These are phyloP conservation scores for Rotaria sp. DNA, from an alignment of 2,888 invertebrate genomes.

Conservation along the genomic window DNA sequence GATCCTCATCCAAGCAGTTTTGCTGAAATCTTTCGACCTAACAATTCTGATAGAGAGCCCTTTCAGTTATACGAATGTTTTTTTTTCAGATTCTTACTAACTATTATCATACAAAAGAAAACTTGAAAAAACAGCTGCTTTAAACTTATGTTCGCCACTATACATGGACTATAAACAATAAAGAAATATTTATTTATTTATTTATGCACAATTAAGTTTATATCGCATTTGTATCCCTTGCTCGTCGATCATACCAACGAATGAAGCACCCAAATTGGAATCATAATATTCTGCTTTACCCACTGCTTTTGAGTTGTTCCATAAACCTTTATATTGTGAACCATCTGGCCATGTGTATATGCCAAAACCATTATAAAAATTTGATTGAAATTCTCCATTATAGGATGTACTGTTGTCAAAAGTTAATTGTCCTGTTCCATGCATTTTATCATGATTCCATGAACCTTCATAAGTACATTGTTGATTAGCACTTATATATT, in stretches of 20 bases:
- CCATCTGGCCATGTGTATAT: conserved; percentile 9
- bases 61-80: too few species aligned
- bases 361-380: background rate
- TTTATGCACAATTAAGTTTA: background rate
- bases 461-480: background rate
- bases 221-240: background rate
- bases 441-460: background rate
- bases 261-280: background rate
- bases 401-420: background rate
- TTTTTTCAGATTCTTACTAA: too few species aligned
- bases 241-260: background rate
- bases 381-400: background rate
- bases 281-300: background rate
- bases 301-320: background rate
- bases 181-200: background rate
- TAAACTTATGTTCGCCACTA: too few species aligned
- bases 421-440: background rate
- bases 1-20: too few species aligned
- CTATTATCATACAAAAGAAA: too few species aligned
- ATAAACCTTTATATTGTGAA: background rate
- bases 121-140: too few species aligned
- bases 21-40: too few species aligned
- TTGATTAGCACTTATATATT: background rate
- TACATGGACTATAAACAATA: too few species aligned
- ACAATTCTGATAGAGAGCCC: too few species aligned